Evolutionary conservation across 2,797 vertebrate species (phyloP).

Genomic region (Caiman crocodilus): DNA sequence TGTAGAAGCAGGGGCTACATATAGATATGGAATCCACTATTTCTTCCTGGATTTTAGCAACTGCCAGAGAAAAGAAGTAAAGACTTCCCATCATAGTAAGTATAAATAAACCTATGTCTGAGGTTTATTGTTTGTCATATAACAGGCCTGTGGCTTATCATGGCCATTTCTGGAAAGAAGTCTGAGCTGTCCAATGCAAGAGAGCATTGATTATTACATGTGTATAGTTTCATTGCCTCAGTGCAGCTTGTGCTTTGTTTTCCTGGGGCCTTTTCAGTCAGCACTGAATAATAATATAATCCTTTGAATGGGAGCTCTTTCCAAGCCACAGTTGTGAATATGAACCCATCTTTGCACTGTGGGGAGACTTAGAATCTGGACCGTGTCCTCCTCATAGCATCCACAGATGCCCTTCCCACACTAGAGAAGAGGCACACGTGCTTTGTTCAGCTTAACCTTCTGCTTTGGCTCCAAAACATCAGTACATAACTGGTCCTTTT

Average conservation of each 20-base stretch:
- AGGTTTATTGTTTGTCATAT: background rate
- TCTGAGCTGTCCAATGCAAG: background rate
- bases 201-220: background rate
- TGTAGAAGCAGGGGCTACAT: background rate
- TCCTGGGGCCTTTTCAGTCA: accelerated
- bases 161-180: background rate
- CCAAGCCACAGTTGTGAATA: background rate
- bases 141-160: background rate
- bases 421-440: background rate
- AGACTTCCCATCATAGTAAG: background rate
- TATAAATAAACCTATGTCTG: background rate
- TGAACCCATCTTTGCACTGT: background rate
- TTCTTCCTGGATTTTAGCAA: background rate
- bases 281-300: background rate
- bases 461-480: accelerated
- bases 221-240: background rate
- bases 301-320: background rate
- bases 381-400: background rate
- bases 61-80: background rate
- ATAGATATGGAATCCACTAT: slow-evolving; percentile 30
- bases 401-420: accelerated
- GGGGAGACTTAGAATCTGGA: background rate
- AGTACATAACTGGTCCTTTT: background rate
- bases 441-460: background rate
- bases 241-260: background rate